Base-by-base conservation (phyloP, 2,888 invertebrate species). In the Drosophila acutilabella region DNA sequence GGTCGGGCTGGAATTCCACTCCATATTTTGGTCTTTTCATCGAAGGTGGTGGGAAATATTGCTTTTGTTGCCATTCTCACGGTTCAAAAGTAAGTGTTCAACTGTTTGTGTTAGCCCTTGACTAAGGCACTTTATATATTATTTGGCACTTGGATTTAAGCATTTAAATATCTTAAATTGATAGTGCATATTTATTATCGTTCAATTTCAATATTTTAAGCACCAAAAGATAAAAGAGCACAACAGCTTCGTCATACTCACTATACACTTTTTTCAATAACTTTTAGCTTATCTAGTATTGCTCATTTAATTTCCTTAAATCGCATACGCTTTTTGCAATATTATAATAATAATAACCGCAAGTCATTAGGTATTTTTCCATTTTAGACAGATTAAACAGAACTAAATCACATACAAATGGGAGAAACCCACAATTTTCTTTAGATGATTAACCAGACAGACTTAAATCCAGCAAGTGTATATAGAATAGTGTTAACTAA, bases 251-350 rank as follows among this genome's bases (percentile, higher is more conserved):
- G 23, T 42, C 42, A 52, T 5, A 52, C 20, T 13, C 10, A 33
- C 10, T 10, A 23, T 54, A 36, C 13, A 45, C 4, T 44, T 66
- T 26, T 30, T 71, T 53, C 36, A 38, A 54, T 67, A 30, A 47
- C 30, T 30, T n/a, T 1, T 0, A 41, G 47, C 60, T 83, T 71
- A 75, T 78, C 78, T 65, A 54, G 48, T 44, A 53, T 53, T 61
- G 68, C 65, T 64, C 54, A n/a, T 79, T 81, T 81, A 77, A 81
- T 81, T 81, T 84, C 81, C 74, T 70, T 76, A 67, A 57, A 62
- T 42, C 62, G 52, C 58, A 60, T 6, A 23, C 6, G 23, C 6
- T 6, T 6, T 75, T 69, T 45, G 61, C 68, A 52, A 48, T 50
- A 36, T 26, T 44, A 20, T 48, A 20, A 20, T 20, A 20, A 20